phyloP scores from a whole-genome alignment of 2,113 vertebrate genomes.

The Scomber japonicus region DNA sequence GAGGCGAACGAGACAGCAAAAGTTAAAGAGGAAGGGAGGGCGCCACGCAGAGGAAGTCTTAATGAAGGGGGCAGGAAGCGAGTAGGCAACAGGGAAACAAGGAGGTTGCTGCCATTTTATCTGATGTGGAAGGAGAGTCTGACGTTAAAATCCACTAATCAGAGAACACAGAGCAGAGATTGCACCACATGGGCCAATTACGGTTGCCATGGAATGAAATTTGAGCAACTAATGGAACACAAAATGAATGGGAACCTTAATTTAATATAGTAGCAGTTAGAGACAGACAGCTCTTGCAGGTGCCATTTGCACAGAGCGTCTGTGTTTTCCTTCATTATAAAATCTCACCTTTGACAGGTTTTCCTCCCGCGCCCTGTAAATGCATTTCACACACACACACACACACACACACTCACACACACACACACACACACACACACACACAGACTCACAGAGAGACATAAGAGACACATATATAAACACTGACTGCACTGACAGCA shows the following conservation, averaged over 20 bases:
- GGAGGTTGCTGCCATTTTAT: constrained; percentile 51
- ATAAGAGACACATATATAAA: constrained; percentile 33
- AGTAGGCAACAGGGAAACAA: not conserved
- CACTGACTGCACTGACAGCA: constrained; percentile 51
- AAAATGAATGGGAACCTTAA: constrained; percentile 59
- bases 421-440: no score
- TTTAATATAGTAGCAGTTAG: constrained; percentile 35
- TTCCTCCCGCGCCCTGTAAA: constrained; percentile 37
- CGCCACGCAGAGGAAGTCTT: constrained; percentile 4
- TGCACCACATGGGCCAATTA: constrained; percentile 45
- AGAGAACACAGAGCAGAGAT: constrained; percentile 45
- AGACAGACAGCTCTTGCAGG: constrained; percentile 46
- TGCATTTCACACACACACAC: constrained; percentile 38
- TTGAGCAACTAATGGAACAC: constrained; percentile 61
- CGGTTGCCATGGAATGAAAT: constrained; percentile 61
- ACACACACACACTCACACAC: not conserved
- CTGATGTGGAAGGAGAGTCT: constrained; percentile 34
- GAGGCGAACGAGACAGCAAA: constrained; percentile 23
- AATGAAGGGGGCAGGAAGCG: constrained; percentile 17
- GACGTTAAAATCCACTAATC: constrained; percentile 48
- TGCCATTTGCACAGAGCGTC: constrained; percentile 41
- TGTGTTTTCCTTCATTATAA: constrained; percentile 50
- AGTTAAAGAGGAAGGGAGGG: constrained; percentile 27
- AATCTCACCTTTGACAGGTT: constrained; percentile 66
- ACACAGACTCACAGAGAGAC: no score